Conservation (phyloP, 2,113 vertebrate genomes). For the Columba livia region DNA sequence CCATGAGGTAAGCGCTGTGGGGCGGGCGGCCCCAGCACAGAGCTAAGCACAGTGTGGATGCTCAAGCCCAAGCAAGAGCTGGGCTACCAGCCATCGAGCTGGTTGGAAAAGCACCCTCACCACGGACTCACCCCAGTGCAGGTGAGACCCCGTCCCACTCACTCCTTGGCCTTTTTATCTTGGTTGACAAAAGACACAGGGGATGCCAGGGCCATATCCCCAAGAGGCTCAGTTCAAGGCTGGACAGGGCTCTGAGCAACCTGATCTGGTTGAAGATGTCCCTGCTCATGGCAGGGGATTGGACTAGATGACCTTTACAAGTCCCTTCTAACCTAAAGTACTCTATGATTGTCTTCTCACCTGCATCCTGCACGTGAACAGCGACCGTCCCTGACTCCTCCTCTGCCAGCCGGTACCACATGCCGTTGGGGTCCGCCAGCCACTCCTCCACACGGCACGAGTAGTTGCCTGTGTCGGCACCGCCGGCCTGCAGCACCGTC, state of each 20-base stretch:
- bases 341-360: slow-evolving; percentile 66
- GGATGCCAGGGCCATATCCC: neutral
- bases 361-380: slow-evolving; percentile 84
- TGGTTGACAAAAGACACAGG: rapidly evolving
- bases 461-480: slow-evolving; percentile 86
- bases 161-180: neutral
- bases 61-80: neutral
- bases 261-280: too few relatives aligned
- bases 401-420: slow-evolving; percentile 90
- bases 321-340: too few relatives aligned
- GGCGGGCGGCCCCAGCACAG: neutral
- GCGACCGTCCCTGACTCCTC: slow-evolving; percentile 86
- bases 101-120: neutral
- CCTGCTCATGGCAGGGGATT: too few relatives aligned
- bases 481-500: slow-evolving; percentile 82
- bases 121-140: neutral
- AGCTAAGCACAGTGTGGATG: neutral
- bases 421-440: slow-evolving; percentile 86
- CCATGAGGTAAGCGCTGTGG: neutral
- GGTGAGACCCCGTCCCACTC: neutral
- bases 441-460: slow-evolving; percentile 94
- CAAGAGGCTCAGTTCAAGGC: rapidly evolving
- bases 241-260: too few relatives aligned
- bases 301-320: too few relatives aligned
- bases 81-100: neutral